Evolutionary conservation across 2,888 invertebrate species (phyloP).

Genomic region (Portevinia maculata): DNA sequence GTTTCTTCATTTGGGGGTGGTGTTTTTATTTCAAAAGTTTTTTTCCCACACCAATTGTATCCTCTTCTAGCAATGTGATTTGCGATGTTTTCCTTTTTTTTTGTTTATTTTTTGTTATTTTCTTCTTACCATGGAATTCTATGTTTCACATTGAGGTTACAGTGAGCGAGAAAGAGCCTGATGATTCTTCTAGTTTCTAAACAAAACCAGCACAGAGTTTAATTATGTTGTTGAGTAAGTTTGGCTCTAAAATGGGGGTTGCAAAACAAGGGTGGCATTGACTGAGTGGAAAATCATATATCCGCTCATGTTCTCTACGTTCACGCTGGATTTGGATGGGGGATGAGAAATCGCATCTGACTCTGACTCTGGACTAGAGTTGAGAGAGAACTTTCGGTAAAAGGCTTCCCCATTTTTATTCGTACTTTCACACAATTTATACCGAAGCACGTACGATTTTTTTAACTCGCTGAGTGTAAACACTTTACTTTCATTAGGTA

Average conservation of each 20-base stretch:
- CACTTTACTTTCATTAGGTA: slow-evolving; percentile 7
- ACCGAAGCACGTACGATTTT: slow-evolving; percentile 47
- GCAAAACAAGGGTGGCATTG: slow-evolving; percentile 54
- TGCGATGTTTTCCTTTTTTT: slow-evolving; percentile 59
- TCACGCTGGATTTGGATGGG: slow-evolving; percentile 3
- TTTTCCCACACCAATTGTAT: slow-evolving; percentile 45
- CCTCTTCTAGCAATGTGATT: slow-evolving; percentile 27
- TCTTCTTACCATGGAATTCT: slow-evolving; percentile 30
- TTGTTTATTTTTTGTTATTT: slow-evolving; percentile 16
- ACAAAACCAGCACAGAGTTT: slow-evolving; percentile 53
- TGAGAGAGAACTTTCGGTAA: slow-evolving; percentile 61
- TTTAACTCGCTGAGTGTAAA: slow-evolving; percentile 25
- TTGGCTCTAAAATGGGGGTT: slow-evolving; percentile 38
- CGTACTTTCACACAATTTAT: slow-evolving; percentile 58
- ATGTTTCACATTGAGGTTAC: slow-evolving; percentile 48
- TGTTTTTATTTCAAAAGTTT: slow-evolving; percentile 65
- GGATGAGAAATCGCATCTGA: slow-evolving; percentile 52
- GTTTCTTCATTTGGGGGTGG: slow-evolving; percentile 60
- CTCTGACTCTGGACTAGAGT: slow-evolving; percentile 26
- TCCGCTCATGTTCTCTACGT: slow-evolving; percentile 26
- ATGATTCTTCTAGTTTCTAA: slow-evolving; percentile 58
- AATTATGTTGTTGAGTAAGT: slow-evolving; percentile 56
- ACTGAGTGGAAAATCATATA: slow-evolving; percentile 51
- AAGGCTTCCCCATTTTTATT: slow-evolving; percentile 58
- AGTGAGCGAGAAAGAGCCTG: slow-evolving; percentile 30